Base-by-base conservation (phyloP, 2,113 vertebrate genomes). In the Acrocephalus arundinaceus region DNA sequence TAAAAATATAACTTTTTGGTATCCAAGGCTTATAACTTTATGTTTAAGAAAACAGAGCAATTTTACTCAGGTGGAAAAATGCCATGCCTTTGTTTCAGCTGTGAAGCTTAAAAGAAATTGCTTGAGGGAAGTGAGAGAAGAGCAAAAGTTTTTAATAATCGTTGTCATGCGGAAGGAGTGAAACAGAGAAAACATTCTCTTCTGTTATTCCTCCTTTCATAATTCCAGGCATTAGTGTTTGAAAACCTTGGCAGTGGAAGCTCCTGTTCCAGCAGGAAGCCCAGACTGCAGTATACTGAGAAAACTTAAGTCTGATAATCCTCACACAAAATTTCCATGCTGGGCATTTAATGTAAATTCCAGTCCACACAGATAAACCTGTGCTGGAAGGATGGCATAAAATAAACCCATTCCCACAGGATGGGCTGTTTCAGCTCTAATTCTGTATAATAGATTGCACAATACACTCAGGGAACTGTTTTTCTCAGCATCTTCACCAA, bases 271-370 rank as follows among this genome's bases (percentile, higher is more conserved):
- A 94, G 45, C 79, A 91, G 77, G 61, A 93, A 67, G 52, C 74
- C 52, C 2, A 17, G 68, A 76, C 65, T 79, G 58, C 68, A 46
- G 43, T 49, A 55, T 66, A 67, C 58, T 54, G 68, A 95, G 84
- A 79, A 95, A 93, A 88, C 27, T 37, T 58, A 85, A 89, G 41
- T 93, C 93, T 2, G 7, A 82, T 94, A 95, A 96, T 95, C 88
- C 72, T 97, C 91, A 86, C 74, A 76, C 81, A 41, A 73, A 92
- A 95, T 91, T 93, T 97, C 78, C 3, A 0, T 65, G 80, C 81
- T 81, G 62, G 72, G 65, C 66, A 95, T 91, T 94, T 88, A 74
- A 54, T 76, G 80, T 76, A 79, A 96, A 94, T 96, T 94, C 76
- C 58, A 94, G 75, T 45, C 48, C 88, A 87, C 71, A 95, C 6